Conservation (phyloP, 2,113 vertebrate species). For the Thomomys bottae region DNA sequence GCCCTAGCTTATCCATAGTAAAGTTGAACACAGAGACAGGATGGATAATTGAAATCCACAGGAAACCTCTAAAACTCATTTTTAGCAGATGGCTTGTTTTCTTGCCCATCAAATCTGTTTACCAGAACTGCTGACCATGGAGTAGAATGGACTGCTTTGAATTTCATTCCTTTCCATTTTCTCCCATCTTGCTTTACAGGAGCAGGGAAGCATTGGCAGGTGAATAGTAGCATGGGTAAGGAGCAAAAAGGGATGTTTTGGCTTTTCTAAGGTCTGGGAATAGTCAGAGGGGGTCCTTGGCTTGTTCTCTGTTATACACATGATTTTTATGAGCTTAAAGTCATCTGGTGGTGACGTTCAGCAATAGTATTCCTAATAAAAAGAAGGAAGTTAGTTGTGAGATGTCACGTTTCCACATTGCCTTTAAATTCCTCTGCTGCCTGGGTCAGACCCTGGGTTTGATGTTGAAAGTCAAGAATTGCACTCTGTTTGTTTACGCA, state of each 20-base stretch:
- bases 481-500: conserved; percentile 27
- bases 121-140: conserved; percentile 44
- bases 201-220: background rate
- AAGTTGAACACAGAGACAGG: conserved; percentile 30
- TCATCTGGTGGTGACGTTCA: conserved; percentile 34
- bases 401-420: conserved; percentile 48
- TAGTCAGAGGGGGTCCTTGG: conserved; percentile 3
- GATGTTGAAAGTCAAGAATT: conserved; percentile 37
- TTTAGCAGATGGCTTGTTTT: conserved; percentile 66
- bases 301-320: background rate
- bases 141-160: conserved; percentile 38
- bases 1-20: conserved; percentile 15
- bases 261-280: conserved; percentile 42
- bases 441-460: conserved; percentile 4
- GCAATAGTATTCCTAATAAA: conserved; percentile 11
- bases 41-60: conserved; percentile 68
- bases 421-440: conserved; percentile 25
- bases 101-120: conserved; percentile 52
- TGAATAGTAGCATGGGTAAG: background rate
- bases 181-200: background rate
- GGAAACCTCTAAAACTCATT: conserved; percentile 64
- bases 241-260: background rate
- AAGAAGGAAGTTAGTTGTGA: conserved; percentile 55
- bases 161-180: background rate
- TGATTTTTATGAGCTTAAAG: conserved; percentile 19